Conservation (phyloP, 2,113 vertebrate species). For the Nycticryphes semicollaris region DNA sequence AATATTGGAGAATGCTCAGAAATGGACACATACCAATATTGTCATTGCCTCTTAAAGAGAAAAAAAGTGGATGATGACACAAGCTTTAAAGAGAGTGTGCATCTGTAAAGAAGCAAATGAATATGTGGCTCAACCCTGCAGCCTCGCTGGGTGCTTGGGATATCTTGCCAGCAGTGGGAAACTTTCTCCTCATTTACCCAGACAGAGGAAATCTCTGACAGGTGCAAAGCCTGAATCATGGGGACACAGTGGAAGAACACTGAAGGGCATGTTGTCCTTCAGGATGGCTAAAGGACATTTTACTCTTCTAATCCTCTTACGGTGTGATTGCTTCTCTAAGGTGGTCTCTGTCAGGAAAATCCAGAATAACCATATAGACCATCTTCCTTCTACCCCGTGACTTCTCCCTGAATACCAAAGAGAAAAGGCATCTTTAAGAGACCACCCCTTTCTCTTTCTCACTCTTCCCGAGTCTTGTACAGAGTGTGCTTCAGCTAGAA, state of each 20-base stretch:
- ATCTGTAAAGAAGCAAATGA: neutral
- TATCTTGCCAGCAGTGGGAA: neutral
- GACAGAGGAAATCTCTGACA: neutral
- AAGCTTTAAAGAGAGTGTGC: neutral
- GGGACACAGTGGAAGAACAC: neutral
- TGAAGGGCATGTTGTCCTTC: neutral
- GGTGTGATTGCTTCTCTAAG: neutral
- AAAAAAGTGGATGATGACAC: neutral
- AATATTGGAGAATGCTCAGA: neutral
- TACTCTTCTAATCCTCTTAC: neutral
- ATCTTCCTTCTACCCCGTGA: neutral
- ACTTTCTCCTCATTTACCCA: neutral
- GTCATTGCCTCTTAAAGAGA: neutral
- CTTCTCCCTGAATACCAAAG: neutral
- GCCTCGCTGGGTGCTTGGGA: neutral
- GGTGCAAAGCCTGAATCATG: neutral
- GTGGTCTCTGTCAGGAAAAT: neutral
- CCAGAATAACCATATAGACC: neutral
- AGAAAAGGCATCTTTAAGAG: neutral
- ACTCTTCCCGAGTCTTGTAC: neutral
- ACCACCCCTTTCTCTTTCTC: neutral
- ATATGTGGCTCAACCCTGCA: accelerated
- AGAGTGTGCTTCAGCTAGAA: neutral
- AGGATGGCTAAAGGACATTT: neutral
- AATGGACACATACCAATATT: neutral